phyloP scores from a whole-genome alignment of 2,797 vertebrate species.

The Cryptoprocta ferox region DNA sequence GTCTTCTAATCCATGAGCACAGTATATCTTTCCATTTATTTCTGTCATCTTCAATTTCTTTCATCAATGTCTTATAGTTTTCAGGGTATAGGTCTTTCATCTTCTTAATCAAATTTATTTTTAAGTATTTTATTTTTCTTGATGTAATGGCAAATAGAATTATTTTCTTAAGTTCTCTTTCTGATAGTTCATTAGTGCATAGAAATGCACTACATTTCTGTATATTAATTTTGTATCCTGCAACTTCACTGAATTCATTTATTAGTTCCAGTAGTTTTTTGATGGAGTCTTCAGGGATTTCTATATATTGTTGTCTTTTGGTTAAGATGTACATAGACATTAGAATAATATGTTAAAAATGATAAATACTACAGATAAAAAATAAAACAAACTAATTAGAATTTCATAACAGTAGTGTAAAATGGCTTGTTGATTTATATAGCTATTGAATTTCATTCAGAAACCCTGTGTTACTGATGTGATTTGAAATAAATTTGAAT shows the following conservation, averaged over 20 bases:
- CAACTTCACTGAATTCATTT: not conserved
- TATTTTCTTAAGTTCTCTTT: not conserved
- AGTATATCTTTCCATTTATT: not conserved
- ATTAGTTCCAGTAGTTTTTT: not conserved
- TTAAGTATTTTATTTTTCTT: not conserved
- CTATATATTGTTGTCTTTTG: not conserved
- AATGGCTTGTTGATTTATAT: not conserved
- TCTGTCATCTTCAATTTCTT: not conserved
- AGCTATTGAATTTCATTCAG: constrained; percentile 40
- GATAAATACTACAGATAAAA: not conserved
- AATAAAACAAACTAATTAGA: constrained; percentile 28
- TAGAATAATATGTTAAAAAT: not conserved
- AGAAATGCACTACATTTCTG: not conserved
- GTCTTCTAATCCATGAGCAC: not conserved
- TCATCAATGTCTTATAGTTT: not conserved
- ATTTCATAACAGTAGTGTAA: not conserved
- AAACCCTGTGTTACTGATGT: not conserved
- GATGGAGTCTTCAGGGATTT: not conserved
- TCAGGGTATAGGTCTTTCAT: not conserved
- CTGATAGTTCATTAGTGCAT: not conserved
- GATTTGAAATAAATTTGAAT: not conserved
- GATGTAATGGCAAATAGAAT: not conserved
- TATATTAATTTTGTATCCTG: not conserved
- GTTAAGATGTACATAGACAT: constrained; percentile 32
- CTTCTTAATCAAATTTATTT: not conserved